These are phyloP conservation scores for Scyliorhinus canicula DNA, from an alignment of 2,797 vertebrate species.

Conservation along the genomic window DNA sequence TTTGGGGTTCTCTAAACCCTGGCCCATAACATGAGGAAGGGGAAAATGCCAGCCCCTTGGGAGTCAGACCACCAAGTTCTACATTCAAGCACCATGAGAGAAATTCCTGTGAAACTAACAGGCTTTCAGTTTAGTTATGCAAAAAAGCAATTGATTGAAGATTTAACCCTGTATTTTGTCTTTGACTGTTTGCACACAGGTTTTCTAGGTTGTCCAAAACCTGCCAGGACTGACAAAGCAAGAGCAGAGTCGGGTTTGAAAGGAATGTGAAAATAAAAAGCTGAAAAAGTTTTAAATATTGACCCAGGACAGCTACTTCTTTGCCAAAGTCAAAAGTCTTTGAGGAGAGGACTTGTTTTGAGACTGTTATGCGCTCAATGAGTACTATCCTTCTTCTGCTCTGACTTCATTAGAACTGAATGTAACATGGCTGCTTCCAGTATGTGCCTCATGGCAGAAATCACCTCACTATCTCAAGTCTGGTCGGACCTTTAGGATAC, in stretches of 20 bases:
- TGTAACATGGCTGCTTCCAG: too few species aligned
- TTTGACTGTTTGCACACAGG: neutral
- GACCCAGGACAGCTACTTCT: neutral
- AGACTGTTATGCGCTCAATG: neutral
- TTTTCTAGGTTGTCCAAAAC: neutral
- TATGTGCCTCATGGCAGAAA: too few species aligned
- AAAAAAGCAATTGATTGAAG: neutral
- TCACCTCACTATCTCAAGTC: too few species aligned
- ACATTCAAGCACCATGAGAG: neutral
- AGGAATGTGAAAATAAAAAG: neutral
- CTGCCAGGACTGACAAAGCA: neutral
- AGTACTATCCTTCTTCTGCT: too few species aligned
- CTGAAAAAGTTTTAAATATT: neutral
- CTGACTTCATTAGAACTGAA: too few species aligned
- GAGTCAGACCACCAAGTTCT: neutral
- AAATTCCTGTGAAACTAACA: neutral
- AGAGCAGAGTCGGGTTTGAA: neutral
- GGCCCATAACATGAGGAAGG: too few species aligned
- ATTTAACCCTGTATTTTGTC: neutral
- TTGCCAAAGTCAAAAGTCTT: neutral
- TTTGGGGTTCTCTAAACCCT: too few species aligned
- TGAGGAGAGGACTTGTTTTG: neutral
- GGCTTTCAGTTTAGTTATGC: neutral
- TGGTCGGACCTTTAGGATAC: too few species aligned
- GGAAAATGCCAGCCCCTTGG: too few species aligned